Evolutionary conservation across 2,888 invertebrate genomes (phyloP), one percentile per base, ranked within the genome.

Genomic region (Pristionchus japonicus): DNA sequence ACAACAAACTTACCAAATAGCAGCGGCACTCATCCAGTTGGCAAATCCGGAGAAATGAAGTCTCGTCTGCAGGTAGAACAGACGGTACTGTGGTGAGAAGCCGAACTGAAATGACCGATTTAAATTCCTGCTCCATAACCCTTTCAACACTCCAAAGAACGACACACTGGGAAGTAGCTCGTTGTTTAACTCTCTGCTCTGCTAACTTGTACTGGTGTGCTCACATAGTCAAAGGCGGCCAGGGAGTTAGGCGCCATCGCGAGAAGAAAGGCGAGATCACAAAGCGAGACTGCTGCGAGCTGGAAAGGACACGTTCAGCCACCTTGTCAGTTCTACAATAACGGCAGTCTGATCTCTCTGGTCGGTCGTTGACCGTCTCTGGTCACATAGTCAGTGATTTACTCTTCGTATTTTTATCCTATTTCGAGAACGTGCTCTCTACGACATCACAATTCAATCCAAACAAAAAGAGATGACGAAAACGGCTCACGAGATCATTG

Each of bases 1-100:
- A 34, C 74, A 31, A 43, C 43, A 11, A 43, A 57, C n/a, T 49
- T 88, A 92, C 94, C 94, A 94, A 89, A 93, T 94, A 31, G 94
- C 93, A 9, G 92, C 92, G 4, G 94, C 94, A 49, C 93, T 93
- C 91, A 93, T 91, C 94, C 94, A 94, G 88, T 94, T 94, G 3
- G 93, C 93, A 13, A 94, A 90, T 34, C 93, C 94, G 0, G 92
- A 92, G 37, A 94, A 91, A 89, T 93, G 93, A 88, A 92, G 92
- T 77, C 91, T 90, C n/a, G 89, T 90, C 61, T 92, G 90, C 82
- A 93, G 89, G 89, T 94, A 94, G 89, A 92, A 93, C 86, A 90
- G 92, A 43, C 94, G 93, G 85, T 92, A 94, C 3, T 86, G 82
- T 1, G 57, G 87, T 6, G 52, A 57, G 77, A 87, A 40, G 20